Evolutionary conservation across 2,888 invertebrate genomes (phyloP).

Genomic region (Tyria jacobaeae): DNA sequence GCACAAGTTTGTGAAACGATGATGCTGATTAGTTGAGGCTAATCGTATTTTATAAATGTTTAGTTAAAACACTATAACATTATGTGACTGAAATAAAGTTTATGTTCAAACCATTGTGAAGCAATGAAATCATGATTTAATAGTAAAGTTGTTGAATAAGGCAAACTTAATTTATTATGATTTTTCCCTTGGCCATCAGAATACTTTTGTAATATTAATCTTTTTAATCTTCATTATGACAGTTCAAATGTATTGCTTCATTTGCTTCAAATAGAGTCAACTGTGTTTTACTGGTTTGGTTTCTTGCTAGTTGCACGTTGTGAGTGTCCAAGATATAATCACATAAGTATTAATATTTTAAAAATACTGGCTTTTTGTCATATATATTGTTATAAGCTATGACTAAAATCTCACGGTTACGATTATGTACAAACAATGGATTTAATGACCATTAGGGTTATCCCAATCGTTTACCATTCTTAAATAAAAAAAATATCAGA

Average conservation of each 20-base stretch:
- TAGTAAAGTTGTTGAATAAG: no score
- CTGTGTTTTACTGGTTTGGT: neutral
- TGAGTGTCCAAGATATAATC: constrained; percentile 66
- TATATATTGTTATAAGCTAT: constrained; percentile 29
- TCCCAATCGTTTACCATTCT: constrained; percentile 41
- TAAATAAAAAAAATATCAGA: constrained; percentile 54
- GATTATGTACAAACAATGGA: constrained; percentile 34
- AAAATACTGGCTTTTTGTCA: constrained; percentile 55
- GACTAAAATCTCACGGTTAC: constrained; percentile 19
- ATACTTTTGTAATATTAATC: no score
- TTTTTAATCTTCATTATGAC: neutral
- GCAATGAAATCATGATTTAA: no score
- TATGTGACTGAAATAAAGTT: no score
- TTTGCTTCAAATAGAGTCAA: neutral
- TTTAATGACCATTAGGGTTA: constrained; percentile 23
- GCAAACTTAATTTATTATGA: no score
- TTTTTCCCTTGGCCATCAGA: no score
- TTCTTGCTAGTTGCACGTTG: constrained; percentile 52
- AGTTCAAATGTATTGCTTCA: neutral
- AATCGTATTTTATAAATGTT: no score
- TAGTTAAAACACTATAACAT: no score
- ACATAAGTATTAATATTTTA: constrained; percentile 56
- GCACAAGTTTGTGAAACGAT: neutral
- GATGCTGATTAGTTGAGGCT: no score
- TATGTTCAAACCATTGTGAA: no score